Conservation (phyloP, 2,888 invertebrate genomes). For the Entomobrya multifasciata region DNA sequence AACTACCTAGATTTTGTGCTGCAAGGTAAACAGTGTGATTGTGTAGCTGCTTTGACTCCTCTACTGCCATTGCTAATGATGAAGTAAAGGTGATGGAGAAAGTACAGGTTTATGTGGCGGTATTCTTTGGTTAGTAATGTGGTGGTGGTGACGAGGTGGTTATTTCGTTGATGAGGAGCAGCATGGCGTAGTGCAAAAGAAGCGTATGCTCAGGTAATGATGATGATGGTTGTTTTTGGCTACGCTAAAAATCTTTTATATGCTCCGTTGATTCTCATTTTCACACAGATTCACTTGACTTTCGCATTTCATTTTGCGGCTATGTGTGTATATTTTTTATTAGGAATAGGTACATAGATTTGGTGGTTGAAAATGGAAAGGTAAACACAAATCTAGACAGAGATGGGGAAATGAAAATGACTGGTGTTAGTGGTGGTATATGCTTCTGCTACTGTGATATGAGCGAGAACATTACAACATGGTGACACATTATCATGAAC, state of each 20-base stretch:
- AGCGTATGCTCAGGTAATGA: not conserved
- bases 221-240: not conserved
- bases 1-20: too few relatives aligned
- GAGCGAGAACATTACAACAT: not conserved
- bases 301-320: not conserved
- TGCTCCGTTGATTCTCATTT: not conserved
- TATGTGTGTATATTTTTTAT: too few relatives aligned
- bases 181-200: not conserved
- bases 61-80: not conserved
- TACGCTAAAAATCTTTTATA: not conserved
- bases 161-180: conserved; percentile 7
- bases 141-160: conserved; percentile 16
- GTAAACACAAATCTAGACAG: not conserved
- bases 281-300: conserved; percentile 3
- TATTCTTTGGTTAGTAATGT: not conserved
- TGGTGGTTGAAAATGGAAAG: not conserved
- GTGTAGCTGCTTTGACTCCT: not conserved
- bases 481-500: conserved; percentile 26
- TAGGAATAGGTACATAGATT: too few relatives aligned
- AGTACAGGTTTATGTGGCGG: conserved; percentile 3
- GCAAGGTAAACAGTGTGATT: not conserved
- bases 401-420: not conserved
- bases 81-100: not conserved
- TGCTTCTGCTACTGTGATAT: too few relatives aligned
- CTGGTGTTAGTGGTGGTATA: not conserved